These are phyloP conservation scores for Seladonia tumulorum DNA, from an alignment of 2,888 invertebrate genomes.

Conservation along the genomic window DNA sequence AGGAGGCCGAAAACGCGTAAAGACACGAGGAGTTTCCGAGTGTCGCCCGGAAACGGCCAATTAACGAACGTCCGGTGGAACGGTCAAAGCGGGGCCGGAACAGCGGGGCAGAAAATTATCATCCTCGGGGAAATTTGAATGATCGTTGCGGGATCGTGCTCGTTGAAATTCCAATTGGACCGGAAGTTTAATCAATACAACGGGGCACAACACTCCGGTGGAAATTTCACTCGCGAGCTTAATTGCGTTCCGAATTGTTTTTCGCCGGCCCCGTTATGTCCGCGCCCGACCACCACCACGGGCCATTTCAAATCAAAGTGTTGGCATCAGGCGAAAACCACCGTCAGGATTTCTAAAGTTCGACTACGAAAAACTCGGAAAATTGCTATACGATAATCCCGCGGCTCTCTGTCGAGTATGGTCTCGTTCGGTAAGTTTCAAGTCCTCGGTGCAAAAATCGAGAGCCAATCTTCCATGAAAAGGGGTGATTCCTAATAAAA, in stretches of 20 bases:
- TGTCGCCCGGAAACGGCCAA: constrained; percentile 17
- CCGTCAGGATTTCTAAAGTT: background rate
- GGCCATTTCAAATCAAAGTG: background rate
- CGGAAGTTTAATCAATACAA: constrained; percentile 18
- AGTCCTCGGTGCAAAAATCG: too few relatives aligned
- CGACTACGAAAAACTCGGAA: background rate
- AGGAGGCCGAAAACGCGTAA: background rate
- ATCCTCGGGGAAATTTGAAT: background rate
- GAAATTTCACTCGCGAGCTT: constrained; percentile 5
- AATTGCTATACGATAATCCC: background rate
- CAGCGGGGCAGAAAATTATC: background rate
- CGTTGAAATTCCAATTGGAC: constrained; percentile 9
- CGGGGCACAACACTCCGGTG: background rate
- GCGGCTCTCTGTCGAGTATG: background rate
- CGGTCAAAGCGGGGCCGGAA: background rate
- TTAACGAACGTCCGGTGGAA: constrained; percentile 20
- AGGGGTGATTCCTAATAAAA: too few relatives aligned
- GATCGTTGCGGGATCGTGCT: background rate
- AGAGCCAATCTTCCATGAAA: too few relatives aligned
- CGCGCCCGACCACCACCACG: background rate
- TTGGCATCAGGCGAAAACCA: background rate
- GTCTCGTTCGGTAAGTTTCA: too few relatives aligned
- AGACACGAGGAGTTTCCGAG: constrained; percentile 5
- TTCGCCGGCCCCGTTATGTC: background rate
- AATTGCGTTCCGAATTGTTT: constrained; percentile 17